Evolutionary conservation across 2,888 invertebrate genomes (phyloP), one percentile per base, ranked within the genome.

Genomic region (Ormyrus labotus): DNA sequence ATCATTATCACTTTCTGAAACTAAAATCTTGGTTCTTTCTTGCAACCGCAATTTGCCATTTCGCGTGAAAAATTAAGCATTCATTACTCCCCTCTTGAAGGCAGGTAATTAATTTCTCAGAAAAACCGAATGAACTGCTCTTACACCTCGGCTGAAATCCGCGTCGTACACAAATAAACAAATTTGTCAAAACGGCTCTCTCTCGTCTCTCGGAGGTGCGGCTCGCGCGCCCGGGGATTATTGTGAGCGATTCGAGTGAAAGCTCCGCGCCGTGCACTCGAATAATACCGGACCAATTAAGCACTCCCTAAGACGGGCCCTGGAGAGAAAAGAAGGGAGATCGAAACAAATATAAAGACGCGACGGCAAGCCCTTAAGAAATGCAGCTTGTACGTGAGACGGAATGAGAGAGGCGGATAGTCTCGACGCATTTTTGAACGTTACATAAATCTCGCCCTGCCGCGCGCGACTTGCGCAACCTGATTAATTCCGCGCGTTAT

Each of bases 251-350:
- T 75, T 47, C 65, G 64, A 73, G 79, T 65, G 73, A 79, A 76
- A 69, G 69, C 47, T 61, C 69, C 67, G 47, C 71, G 47, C 68
- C 77, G 77, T 74, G 73, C 60, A 61, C 73, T 69, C 75, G 78
- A 81, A 81, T 78, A 81, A 78, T 81, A 57, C 61, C 71, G 53
- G 51, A 48, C 78, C 78, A 75, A 81, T 81, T 75, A 78, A 72
- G 63, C 10, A 57, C 55, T 70, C 65, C 61, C 55, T 73, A 53
- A 68, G 73, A 67, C 51, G 34, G 10, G 58, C n/a, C n/a, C 34
- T 2, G 45, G 9, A n/a, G 13, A 60, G 63, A 11, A 45, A 45
- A 45, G 67, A 50, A 13, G 67, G 60, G 65, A 55, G 53, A 72
- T 65, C 67, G 70, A 81, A 77, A 81, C 70, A 78, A 81, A 81